Base-by-base conservation (phyloP, 2,797 vertebrate species). In the Triplophysa bombifrons region DNA sequence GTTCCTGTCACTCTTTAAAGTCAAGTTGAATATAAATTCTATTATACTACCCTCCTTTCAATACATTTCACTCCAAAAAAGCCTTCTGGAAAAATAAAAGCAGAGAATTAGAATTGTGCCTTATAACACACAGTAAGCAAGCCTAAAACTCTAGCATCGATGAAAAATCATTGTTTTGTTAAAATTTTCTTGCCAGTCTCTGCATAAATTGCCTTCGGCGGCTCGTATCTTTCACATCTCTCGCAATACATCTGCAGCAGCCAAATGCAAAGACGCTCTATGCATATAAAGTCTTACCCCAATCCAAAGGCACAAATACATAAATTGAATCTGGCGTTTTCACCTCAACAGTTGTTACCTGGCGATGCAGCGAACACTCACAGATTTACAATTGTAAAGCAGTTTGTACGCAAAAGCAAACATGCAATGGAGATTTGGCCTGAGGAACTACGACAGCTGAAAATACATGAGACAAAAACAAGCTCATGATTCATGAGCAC, bases 391-490 rank as follows among this genome's bases (percentile, higher is more conserved):
- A 55, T 19, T n/a, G 51, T 12, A 58, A 0, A 10, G 19, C n/a
- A 20, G 53, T 55, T 55, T 11, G 19, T 9, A 58, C 1, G 56
- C 22, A 58, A 56, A 56, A 56, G 9, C n/a, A 20, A 12, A 56
- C 8, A 3, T 12, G 56, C 10, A 14, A 25, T 17, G 14, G 14
- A 51, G 14, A 16, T 14, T 34, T 34, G 34, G 34, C 34, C 5
- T 34, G 10, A 56, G 53, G 14, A 8, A 63, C 17, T 38, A 19
- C 34, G 10, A 44, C 65, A 27, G 25, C n/a, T 44, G 12, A 68
- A 64, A 71, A 71, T 68, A 50, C 14, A 63, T 7, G 34, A 12
- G 46, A 20, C 53, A 44, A 72, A 55, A 53, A 78, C 56, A 25
- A 63, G 19, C 30, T 38, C 34, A 12, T 9, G n/a, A 20, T 38